Evolutionary conservation across 2,113 vertebrate genomes (phyloP), one percentile per base, ranked within the genome.

Genomic region (Sula dactylatra): DNA sequence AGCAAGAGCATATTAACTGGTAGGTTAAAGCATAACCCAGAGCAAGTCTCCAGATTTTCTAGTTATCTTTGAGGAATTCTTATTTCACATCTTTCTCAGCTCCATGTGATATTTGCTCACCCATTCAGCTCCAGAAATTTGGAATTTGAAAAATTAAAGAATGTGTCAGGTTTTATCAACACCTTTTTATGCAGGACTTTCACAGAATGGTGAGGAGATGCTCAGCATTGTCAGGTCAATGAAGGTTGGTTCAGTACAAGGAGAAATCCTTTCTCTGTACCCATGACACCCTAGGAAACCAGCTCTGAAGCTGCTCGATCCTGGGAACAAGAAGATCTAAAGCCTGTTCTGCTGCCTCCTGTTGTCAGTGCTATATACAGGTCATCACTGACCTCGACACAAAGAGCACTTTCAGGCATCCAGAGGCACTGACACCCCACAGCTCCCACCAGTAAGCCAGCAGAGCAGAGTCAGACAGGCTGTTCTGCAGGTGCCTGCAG

Each of bases 381-480:
- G 22, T 17, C 55, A 74, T 40, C 55, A 36, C 38, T 10, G 69
- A 16, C 15, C 32, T 74, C 2, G 0, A 26, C 44, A n/a, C 13
- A 16, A 50, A 64, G n/a, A 80, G 61, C 44, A 42, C 18, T 19
- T 15, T 32, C 24, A 25, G n/a, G 21, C 40, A 2, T 13, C 26
- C n/a, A 7, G 29, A 47, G 20, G 38, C 15, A 65, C 4, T 0
- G 5, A 34, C 25, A 45, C 24, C 14, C 11, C 36, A 3, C 1
- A 5, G 80, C 24, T 81, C 25, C 55, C 52, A 70, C 20, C 31
- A 40, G 26, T 4, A 18, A 61, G 18, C 25, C 32, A 20, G 16
- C 38, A 71, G 64, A 62, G 47, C 76, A 67, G 45, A 25, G 32
- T 9, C 36, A 56, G 34, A 16, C 6, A 5, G 18, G 18, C 52